Evolutionary conservation across 2,888 invertebrate genomes (phyloP).

Genomic region (Mylabris sibirica): DNA sequence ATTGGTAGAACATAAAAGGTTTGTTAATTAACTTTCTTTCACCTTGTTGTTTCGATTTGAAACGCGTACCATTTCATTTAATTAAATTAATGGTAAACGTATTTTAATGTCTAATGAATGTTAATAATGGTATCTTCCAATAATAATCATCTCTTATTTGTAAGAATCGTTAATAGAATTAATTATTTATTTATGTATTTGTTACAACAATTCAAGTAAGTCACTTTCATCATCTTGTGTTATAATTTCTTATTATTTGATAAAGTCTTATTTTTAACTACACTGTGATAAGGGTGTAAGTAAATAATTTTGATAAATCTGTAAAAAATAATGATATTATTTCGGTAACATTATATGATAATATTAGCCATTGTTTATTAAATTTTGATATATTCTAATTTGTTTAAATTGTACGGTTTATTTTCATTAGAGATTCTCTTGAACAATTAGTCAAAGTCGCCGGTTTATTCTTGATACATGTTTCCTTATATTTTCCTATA

Average conservation of each 20-base stretch:
- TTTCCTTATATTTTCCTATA: neutral
- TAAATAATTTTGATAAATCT: neutral
- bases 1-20: neutral
- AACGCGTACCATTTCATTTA: neutral
- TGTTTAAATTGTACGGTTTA: neutral
- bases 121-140: neutral
- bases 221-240: neutral
- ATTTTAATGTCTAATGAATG: neutral
- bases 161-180: neutral
- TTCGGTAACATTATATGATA: no score
- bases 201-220: neutral
- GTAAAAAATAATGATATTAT: no score
- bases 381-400: neutral
- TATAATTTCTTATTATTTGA: neutral
- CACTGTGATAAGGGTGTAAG: neutral
- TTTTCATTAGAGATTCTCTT: neutral
- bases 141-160: neutral
- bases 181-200: no score
- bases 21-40: neutral
- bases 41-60: neutral
- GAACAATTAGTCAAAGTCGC: no score
- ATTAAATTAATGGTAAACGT: neutral
- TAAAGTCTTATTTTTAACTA: neutral
- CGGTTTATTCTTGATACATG: no score
- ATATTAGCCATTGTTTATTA: neutral